phyloP scores from a whole-genome alignment of 2,113 vertebrate species.

The Corythaixoides concolor region DNA sequence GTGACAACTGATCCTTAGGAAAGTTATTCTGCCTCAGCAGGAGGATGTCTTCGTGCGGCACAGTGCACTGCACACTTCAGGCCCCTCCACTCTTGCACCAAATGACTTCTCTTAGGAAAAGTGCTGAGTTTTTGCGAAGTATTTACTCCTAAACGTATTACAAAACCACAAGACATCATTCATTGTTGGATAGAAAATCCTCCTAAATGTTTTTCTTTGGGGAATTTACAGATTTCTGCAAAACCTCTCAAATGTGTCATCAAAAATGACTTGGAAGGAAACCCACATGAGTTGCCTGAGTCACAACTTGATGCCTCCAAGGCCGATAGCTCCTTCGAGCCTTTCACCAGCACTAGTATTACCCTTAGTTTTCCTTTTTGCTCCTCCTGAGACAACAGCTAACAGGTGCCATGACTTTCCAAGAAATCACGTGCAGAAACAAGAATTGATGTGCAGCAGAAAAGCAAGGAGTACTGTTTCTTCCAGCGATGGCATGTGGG shows the following conservation, averaged over 20 bases:
- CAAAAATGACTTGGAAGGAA: not conserved
- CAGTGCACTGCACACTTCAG: not conserved
- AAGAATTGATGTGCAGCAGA: not conserved
- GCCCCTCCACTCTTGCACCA: not conserved
- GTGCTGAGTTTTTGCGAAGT: not conserved
- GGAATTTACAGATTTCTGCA: not conserved
- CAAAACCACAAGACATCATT: not conserved
- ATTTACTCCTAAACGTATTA: not conserved
- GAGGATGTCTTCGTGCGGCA: rapidly evolving
- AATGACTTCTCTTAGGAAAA: not conserved
- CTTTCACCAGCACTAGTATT: not conserved
- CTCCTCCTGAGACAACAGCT: not conserved
- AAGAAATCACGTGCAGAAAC: not conserved
- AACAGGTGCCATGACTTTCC: not conserved
- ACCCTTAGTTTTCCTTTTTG: not conserved
- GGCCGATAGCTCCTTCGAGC: not conserved
- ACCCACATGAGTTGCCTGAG: not conserved
- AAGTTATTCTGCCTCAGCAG: not conserved
- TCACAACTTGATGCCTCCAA: not conserved
- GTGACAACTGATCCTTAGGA: not conserved
- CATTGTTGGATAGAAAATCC: not conserved
- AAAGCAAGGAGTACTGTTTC: not conserved
- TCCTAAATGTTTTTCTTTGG: not conserved
- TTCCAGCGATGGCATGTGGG: not conserved
- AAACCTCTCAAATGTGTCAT: not conserved